Conservation (phyloP, 2,888 invertebrate species). For the Drosophila tanythrix region DNA sequence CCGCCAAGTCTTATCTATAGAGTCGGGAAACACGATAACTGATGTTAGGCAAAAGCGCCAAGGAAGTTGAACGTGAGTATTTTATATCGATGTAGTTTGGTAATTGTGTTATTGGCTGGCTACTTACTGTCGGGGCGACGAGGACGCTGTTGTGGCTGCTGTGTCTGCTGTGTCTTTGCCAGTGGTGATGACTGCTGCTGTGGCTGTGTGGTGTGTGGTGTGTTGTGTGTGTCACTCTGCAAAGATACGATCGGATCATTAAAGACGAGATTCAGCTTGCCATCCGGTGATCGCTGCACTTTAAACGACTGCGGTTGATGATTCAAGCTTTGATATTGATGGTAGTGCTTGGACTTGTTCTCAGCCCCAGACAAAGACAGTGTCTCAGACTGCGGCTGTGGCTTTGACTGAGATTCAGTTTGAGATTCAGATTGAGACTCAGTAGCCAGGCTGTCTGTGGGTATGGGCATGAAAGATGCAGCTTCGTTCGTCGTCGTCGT, state of each 20-base stretch:
- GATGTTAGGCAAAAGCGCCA: constrained; percentile 57
- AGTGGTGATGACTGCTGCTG: constrained; percentile 12
- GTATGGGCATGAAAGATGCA: constrained; percentile 70
- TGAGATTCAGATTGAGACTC: constrained; percentile 27
- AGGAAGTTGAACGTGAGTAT: constrained; percentile 45
- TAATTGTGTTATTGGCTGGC: constrained; percentile 37
- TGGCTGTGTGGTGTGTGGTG: constrained; percentile 15
- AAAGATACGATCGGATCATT: constrained; percentile 81
- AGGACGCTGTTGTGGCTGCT: constrained; percentile 31
- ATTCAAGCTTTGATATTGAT: constrained; percentile 70
- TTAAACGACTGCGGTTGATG: constrained; percentile 80
- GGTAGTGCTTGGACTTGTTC: constrained; percentile 56
- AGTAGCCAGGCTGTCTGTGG: constrained; percentile 26
- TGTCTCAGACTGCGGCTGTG: constrained; percentile 8
- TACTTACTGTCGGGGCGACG: constrained; percentile 64
- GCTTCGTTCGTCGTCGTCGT: constrained; percentile 65
- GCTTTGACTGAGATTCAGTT: constrained; percentile 15
- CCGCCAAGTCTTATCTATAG: constrained; percentile 36
- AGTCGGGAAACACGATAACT: constrained; percentile 70
- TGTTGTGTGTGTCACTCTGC: constrained; percentile 49
- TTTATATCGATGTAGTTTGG: constrained; percentile 57
- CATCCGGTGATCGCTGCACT: constrained; percentile 83
- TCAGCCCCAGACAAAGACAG: constrained; percentile 22
- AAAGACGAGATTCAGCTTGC: constrained; percentile 83
- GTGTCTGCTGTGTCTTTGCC: constrained; percentile 13